Evolutionary conservation across 2,797 vertebrate genomes (phyloP).

Genomic region (Takifugu rubripes): DNA sequence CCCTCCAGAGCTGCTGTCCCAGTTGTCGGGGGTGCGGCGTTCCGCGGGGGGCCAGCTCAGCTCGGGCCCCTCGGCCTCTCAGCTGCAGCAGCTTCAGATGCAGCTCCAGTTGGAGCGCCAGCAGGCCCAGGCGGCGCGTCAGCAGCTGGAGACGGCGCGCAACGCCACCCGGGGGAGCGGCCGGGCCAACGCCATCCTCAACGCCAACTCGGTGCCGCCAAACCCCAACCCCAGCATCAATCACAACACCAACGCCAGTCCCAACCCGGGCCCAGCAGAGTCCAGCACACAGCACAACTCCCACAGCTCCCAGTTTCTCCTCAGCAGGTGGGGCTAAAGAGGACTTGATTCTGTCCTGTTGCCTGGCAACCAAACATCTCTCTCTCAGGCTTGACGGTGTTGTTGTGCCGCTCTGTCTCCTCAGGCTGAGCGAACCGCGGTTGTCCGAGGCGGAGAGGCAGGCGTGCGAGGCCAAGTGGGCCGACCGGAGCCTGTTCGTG

Average conservation of each 20-base stretch:
- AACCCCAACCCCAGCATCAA: constrained; percentile 74
- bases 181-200: constrained; percentile 65
- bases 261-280: constrained; percentile 84
- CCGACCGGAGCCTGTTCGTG: constrained; percentile 94
- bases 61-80: constrained; percentile 94
- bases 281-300: constrained; percentile 81
- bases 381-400: background rate
- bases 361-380: background rate
- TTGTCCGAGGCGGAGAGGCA: constrained; percentile 94
- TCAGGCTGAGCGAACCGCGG: constrained; percentile 94
- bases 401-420: background rate
- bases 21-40: constrained; percentile 94
- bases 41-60: constrained; percentile 96
- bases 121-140: constrained; percentile 93
- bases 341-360: background rate
- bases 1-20: constrained; percentile 90
- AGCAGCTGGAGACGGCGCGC: constrained; percentile 93
- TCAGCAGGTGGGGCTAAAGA: constrained; percentile 74
- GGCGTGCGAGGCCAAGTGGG: constrained; percentile 89
- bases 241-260: constrained; percentile 84
- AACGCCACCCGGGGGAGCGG: constrained; percentile 84
- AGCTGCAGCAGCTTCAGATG: constrained; percentile 98
- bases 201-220: constrained; percentile 55
- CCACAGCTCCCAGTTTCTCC: constrained; percentile 94
- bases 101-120: constrained; percentile 95